Evolutionary conservation across 2,797 vertebrate species (phyloP).

Genomic region (Falco peregrinus): DNA sequence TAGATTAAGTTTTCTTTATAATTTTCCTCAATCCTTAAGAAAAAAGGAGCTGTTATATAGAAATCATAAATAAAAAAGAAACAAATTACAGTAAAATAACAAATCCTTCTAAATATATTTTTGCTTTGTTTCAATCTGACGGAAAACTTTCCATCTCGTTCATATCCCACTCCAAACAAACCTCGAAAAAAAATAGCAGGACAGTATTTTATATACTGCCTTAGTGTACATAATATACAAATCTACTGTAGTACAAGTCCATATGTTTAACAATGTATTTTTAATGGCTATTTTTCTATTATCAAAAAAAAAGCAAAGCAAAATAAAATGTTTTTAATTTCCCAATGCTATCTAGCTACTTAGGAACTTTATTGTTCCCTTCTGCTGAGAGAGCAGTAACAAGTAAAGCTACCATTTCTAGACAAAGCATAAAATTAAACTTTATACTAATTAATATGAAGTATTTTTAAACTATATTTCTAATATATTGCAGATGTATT

Average conservation of each 20-base stretch:
- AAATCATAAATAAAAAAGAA: conserved; percentile 13
- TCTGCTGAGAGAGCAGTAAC: conserved; percentile 17
- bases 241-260: conserved; percentile 72
- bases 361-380: conserved; percentile 37
- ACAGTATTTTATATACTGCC: conserved; percentile 65
- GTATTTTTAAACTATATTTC: conserved; percentile 48
- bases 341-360: conserved; percentile 69
- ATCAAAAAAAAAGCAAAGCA: conserved; percentile 35
- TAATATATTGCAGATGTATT: conserved; percentile 23
- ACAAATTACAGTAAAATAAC: not conserved
- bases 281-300: conserved; percentile 81
- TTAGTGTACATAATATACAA: conserved; percentile 79
- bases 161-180: conserved; percentile 13
- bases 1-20: not conserved
- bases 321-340: conserved; percentile 73
- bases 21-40: conserved; percentile 11
- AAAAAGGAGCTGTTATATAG: not conserved
- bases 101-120: conserved; percentile 27
- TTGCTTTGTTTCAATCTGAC: conserved; percentile 31
- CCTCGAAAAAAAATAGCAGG: not conserved
- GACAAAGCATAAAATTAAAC: conserved; percentile 4
- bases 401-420: conserved; percentile 34
- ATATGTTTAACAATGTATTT: conserved; percentile 67
- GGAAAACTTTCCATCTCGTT: conserved; percentile 23
- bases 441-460: conserved; percentile 35